These are phyloP conservation scores for Ephydatia muelleri DNA, from an alignment of 37 sponge, comb jelly and placozoan species.

Conservation along the genomic window DNA sequence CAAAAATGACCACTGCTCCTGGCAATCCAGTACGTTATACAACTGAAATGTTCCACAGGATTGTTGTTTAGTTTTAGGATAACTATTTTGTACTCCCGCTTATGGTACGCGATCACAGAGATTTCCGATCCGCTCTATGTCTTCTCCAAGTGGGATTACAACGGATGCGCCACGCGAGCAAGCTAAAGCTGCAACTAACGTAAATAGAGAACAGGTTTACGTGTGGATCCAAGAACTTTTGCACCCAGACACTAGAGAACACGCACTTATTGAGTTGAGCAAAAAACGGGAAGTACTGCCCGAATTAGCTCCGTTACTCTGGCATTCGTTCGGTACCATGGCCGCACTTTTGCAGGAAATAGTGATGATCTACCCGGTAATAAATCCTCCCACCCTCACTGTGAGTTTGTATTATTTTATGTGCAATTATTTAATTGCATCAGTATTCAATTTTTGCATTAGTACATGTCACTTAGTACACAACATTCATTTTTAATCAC, in stretches of 20 bases:
- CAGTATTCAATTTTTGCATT: slow-evolving; percentile 2
- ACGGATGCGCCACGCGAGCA: not conserved
- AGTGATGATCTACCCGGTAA: slow-evolving; percentile 92
- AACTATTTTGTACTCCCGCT: not conserved
- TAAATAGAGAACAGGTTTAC: slow-evolving; percentile 52
- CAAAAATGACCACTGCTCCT: not conserved
- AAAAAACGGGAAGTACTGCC: slow-evolving; percentile 92
- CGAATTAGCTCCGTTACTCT: slow-evolving; percentile 93
- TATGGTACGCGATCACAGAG: not conserved
- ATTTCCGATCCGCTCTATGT: slow-evolving; percentile 24
- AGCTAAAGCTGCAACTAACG: slow-evolving; percentile 1
- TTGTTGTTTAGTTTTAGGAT: not conserved
- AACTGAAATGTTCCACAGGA: not conserved
- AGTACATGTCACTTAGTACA: not conserved
- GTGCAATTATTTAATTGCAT: not conserved
- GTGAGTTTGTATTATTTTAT: slow-evolving; percentile 43
- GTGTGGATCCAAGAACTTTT: slow-evolving; percentile 82
- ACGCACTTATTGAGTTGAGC: slow-evolving; percentile 87
- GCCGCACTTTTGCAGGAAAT: slow-evolving; percentile 97
- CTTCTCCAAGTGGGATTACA: slow-evolving; percentile 11
- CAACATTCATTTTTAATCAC: not conserved
- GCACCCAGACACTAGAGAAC: slow-evolving; percentile 77
- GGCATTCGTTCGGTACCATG: slow-evolving; percentile 98
- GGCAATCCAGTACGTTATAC: not conserved
- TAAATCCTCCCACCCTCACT: slow-evolving; percentile 94